Evolutionary conservation across 64 coral and sea anemone genomes (phyloP), one percentile per base, ranked within the genome.

Genomic region (Porites lutea): DNA sequence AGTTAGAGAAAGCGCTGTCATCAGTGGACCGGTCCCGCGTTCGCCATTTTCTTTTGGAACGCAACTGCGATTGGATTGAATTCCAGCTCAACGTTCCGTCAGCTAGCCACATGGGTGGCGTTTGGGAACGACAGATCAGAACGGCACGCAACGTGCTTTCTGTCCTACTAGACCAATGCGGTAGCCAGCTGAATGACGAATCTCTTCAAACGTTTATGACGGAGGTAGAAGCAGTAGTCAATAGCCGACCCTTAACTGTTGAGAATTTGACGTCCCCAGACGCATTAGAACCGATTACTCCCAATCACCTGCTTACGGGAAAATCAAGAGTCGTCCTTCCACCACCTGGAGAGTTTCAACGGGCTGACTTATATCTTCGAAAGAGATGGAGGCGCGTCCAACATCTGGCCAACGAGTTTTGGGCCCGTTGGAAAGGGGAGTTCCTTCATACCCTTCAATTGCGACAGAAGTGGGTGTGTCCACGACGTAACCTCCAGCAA

Each of bases 101-200:
- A 59, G 77, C 77, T 21, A 79, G 77, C 52, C 77, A 79, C 77
- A 59, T 79, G 51, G 77, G 77, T 59, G 77, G 77, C 51, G 5
- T 59, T 22, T 79, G 77, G 77, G 77, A 79, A 59, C 18, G 77
- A 20, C 77, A 79, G 52, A 79, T 79, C 4, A 19, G 77, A 57
- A 79, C 77, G 9, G 77, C 48, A 27, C 77, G 77, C 4, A 79
- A 58, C 20, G 51, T 79, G 5, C 52, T 79, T 57, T 19, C 77
- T 3, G 20, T 59, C 18, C 19, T 79, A 2, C 77, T 79, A 58
- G 52, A 57, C 51, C 52, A 59, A 21, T 59, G n/a, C 11, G 77
- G 52, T 11, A 23, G 15, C 16, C 77, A 79, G 52, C 77, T 79
- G 8, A 21, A 79, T 23, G 52, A 79, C 52, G 51, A 79, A 79